A percentile compares a stretch with the other conserved stretches of the same genome.
phyloP scores from a whole-genome alignment of 2,113 vertebrate genomes.

The Arothron firmamentum region DNA sequence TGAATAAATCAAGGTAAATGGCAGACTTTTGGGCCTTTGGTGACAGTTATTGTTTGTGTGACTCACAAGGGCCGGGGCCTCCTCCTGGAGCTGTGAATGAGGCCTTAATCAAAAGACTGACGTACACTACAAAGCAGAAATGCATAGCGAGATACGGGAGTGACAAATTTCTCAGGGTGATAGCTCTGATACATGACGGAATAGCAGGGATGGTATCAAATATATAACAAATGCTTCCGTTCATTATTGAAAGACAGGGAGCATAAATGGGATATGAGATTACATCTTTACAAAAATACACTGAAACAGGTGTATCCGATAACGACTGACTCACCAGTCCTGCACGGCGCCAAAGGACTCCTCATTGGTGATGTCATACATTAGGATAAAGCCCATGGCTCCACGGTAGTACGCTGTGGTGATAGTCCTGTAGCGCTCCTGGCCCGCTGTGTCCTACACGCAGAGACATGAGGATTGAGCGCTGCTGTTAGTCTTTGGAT shows the following conservation, averaged over 20 bases:
- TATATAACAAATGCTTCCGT: no score
- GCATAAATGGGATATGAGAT: not conserved
- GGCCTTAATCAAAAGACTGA: not conserved
- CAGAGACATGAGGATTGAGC: constrained; percentile 19
- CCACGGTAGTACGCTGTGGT: constrained; percentile 73
- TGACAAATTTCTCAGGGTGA: no score
- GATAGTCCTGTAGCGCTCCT: constrained; percentile 74
- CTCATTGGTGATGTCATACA: constrained; percentile 75
- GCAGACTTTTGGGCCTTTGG: constrained; percentile 23
- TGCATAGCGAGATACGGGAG: no score
- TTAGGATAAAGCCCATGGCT: constrained; percentile 75
- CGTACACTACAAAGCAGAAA: constrained; percentile 6
- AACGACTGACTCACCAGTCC: constrained; percentile 63
- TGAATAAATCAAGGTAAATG: constrained; percentile 23
- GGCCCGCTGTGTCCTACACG: constrained; percentile 70
- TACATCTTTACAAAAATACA: not conserved
- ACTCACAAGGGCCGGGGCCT: constrained; percentile 9
- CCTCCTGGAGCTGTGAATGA: constrained; percentile 8
- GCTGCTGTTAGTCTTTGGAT: constrained; percentile 1
- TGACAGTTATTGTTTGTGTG: no score
- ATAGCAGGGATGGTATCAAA: no score
- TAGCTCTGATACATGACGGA: no score
- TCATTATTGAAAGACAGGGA: not conserved
- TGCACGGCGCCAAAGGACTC: constrained; percentile 72
- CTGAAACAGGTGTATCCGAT: not conserved